Conservation (phyloP, 2,797 vertebrate species). For the Furcifer pardalis region DNA sequence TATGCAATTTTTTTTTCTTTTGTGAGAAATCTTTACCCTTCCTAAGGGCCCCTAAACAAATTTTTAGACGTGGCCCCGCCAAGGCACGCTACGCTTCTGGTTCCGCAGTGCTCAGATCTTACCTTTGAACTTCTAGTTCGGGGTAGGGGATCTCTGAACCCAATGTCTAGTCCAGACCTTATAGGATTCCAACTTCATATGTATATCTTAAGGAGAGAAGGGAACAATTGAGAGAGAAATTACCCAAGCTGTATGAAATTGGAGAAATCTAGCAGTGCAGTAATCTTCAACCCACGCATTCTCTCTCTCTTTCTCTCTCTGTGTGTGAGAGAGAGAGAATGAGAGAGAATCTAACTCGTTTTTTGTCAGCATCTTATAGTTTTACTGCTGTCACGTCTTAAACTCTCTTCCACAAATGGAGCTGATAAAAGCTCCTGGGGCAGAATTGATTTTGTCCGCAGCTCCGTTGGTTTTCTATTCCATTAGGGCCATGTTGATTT, state of each 20-base stretch:
- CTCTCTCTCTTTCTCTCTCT: background rate
- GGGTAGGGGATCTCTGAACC: too few species aligned
- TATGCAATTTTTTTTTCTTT: too few species aligned
- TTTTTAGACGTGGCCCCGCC: too few species aligned
- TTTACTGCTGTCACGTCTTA: constrained; percentile 50
- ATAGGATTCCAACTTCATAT: too few species aligned
- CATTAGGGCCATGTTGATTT: constrained; percentile 35
- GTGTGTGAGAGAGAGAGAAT: background rate
- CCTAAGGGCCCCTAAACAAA: too few species aligned
- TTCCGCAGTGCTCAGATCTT: background rate
- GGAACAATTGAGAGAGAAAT: background rate
- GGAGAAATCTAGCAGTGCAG: constrained; percentile 10
- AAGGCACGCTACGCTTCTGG: too few species aligned
- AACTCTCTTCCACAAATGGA: constrained; percentile 43
- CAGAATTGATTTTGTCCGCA: constrained; percentile 50
- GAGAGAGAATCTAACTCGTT: constrained; percentile 16
- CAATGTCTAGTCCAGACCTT: too few species aligned
- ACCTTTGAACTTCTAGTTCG: too few species aligned
- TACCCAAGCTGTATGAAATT: constrained; percentile 11
- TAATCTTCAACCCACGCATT: background rate
- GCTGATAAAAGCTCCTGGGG: constrained; percentile 32
- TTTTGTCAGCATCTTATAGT: constrained; percentile 9
- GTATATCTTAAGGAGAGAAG: too few species aligned
- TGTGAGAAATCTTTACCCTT: too few species aligned
- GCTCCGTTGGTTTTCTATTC: constrained; percentile 39